Evolutionary conservation across 2,888 invertebrate genomes (phyloP).

Genomic region (Selenia dentaria): DNA sequence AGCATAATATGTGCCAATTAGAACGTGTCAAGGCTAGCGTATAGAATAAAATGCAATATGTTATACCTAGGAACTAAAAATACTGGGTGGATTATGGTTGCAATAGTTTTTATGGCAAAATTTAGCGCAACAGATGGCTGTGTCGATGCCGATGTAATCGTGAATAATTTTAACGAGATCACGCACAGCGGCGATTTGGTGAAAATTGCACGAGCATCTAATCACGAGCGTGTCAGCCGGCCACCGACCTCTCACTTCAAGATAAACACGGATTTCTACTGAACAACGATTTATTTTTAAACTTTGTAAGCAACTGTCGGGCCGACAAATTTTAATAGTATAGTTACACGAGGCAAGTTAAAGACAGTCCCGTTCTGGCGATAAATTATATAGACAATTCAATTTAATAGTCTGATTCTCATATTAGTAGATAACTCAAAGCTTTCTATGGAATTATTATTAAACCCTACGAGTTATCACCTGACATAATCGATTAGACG

Average conservation of each 20-base stretch:
- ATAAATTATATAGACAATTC: too few species aligned
- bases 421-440: not conserved
- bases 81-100: too few species aligned
- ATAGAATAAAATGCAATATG: too few species aligned
- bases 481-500: not conserved
- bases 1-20: too few species aligned
- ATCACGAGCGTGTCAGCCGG: conserved; percentile 38
- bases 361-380: too few species aligned
- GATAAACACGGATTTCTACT: conserved; percentile 41
- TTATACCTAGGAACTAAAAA: too few species aligned
- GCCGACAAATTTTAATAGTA: not conserved
- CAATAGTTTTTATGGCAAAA: too few species aligned
- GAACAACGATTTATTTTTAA: conserved; percentile 11
- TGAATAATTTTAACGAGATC: conserved; percentile 35
- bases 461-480: not conserved
- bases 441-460: not conserved
- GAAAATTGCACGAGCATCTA: conserved; percentile 47
- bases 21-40: too few species aligned
- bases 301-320: not conserved
- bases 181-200: conserved; percentile 34
- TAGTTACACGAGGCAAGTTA: not conserved
- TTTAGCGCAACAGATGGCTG: conserved; percentile 12
- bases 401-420: too few species aligned
- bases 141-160: conserved; percentile 20
- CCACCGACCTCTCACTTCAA: conserved; percentile 51